A percentile compares a stretch with the other conserved stretches of the same genome.
phyloP scores from a whole-genome alignment of 1,140 invertebrate species.

The Papilio dardanus region DNA sequence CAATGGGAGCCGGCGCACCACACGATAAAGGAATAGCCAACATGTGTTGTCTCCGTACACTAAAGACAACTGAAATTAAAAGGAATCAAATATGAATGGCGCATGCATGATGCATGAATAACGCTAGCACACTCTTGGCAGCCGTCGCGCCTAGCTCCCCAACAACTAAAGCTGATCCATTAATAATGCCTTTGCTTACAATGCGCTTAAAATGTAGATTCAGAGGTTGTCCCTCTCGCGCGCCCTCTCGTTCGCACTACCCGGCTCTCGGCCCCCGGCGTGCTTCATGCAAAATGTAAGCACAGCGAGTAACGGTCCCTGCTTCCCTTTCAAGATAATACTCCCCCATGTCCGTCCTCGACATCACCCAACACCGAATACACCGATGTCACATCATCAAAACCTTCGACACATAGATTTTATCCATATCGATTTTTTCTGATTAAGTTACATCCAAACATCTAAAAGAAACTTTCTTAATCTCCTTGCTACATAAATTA shows the following conservation, averaged over 20 bases:
- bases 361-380: slow-evolving; percentile 41
- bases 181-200: slow-evolving; percentile 81
- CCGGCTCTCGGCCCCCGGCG: slow-evolving; percentile 54
- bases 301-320: slow-evolving; percentile 64
- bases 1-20: neutral
- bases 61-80: slow-evolving; percentile 79
- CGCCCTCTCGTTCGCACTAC: slow-evolving; percentile 53
- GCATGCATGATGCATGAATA: slow-evolving; percentile 78
- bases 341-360: slow-evolving; percentile 45
- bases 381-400: neutral
- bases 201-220: slow-evolving; percentile 82
- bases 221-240: slow-evolving; percentile 58
- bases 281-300: slow-evolving; percentile 76
- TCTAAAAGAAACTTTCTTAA: neutral
- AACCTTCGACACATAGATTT: neutral
- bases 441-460: neutral
- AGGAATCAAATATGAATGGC: slow-evolving; percentile 81
- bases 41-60: slow-evolving; percentile 50
- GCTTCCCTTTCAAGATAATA: slow-evolving; percentile 75
- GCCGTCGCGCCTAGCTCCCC: slow-evolving; percentile 69
- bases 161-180: slow-evolving; percentile 80
- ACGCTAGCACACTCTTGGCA: slow-evolving; percentile 64
- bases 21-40: neutral
- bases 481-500: too few species aligned
- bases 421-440: neutral